Base-by-base conservation (phyloP, 2,888 invertebrate species). In the Mythimna loreyi region DNA sequence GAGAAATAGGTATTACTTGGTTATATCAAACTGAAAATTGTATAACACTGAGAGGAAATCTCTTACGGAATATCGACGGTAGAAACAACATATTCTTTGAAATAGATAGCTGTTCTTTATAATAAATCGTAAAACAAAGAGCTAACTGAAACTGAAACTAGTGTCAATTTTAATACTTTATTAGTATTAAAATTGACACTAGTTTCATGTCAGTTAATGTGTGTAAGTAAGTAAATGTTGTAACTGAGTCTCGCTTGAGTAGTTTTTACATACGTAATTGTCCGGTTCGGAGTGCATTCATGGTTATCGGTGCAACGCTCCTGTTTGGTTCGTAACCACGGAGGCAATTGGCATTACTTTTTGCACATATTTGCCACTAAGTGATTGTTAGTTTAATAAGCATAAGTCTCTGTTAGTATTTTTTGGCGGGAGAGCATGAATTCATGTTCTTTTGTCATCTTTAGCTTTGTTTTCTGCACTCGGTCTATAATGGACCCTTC, bases 261-360 rank as follows among this genome's bases (percentile, higher is more conserved):
- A 69, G 72, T 62, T 77, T 49, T 58, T 55, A 55, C 47, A 63
- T 72, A 64, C 70, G 69, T 82, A 75, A 82, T 75, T 67, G 64
- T 77, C 82, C 75, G 66, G 83, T 82, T 80, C 43, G 49, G 28
- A 66, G 63, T 67, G 76, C 68, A 69, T 78, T 71, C 67, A 67
- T 72, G 71, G 59, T 50, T 74, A 25, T 53, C 78, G 61, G 67
- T 74, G 70, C 72, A 78, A 78, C 45, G 70, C 52, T 81, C 72
- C 59, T 78, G 67, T 78, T 81, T 62, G 6, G 11, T 16, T 66
- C 64, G 83, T 78, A 83, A 83, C 53, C 40, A 40, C 43, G 49
- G 3, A 43, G 25, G 33, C 55, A 45, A 67, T 40, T 13, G 30
- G 23, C 21, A 47, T 43, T 19, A 57, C 13, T 55, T 72, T 60